Base-by-base conservation (phyloP, 2,113 vertebrate species). In the Arvicanthis niloticus region DNA sequence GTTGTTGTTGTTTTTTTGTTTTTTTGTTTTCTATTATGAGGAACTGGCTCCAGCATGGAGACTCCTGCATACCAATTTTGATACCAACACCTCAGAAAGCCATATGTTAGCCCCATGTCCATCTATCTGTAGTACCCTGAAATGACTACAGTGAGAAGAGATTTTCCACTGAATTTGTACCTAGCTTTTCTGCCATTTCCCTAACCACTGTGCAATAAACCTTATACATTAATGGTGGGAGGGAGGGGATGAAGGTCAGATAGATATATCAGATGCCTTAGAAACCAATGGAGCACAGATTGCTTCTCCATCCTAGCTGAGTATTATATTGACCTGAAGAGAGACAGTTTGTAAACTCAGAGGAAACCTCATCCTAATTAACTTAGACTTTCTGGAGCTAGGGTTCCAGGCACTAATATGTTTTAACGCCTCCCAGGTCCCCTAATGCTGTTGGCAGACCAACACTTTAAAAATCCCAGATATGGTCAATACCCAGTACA, bases 311-410 rank as follows among this genome's bases (percentile, higher is more conserved):
- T 5, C 26, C 34, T 56, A 60, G 21, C 7, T 88, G 26, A n/a
- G 29, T 26, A 67, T 89, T 73, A 45, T 48, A 91, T 19, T 70
- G 82, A 92, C 34, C 84, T 58, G 67, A 13, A 31, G 19, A 76
- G 31, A 37, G 13, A 80, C 29, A 51, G 80, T 70, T 72, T 51
- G 91, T 70, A 96, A 94, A 91, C 94, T 3, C 4, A 7, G 10
- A 75, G 24, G 16, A 93, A 15, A 26, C 56, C 67, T 91, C 19
- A 89, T 86, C 6, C 72, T 8, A 80, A 53, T 26, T 89, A 76
- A 87, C 77, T 26, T 68, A 96, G 75, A 87, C 68, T 67, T 82
- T 73, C 48, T 96, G 78, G n/a, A 73, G 29, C 26, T 75, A 70
- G 21, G 15, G 37, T 34, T n/a, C 22, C 45, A 45, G 51, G n/a